A percentile compares a stretch with the other conserved stretches of the same genome.
phyloP scores from a whole-genome alignment of 2,888 invertebrate species.

The Drosophila multiciliata region DNA sequence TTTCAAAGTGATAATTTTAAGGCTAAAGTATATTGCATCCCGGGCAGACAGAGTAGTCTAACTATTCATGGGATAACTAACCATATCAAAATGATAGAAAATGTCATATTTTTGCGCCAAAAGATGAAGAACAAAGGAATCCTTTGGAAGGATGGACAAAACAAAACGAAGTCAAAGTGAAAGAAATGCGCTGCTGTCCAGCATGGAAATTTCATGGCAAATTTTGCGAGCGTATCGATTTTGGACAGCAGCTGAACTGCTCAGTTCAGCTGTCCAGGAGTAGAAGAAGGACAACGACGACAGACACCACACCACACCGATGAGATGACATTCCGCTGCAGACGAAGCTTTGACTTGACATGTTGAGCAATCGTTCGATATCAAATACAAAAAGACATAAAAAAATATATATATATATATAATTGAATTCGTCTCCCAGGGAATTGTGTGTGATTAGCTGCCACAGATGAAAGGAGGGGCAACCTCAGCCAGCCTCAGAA shows the following conservation, averaged over 20 bases:
- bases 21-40: background rate
- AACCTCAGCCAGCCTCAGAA: constrained; percentile 30
- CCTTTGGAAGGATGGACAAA: background rate
- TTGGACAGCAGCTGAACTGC: constrained; percentile 54
- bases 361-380: constrained; percentile 31
- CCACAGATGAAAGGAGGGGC: constrained; percentile 31
- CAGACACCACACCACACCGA: constrained; percentile 26
- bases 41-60: background rate
- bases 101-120: constrained; percentile 47
- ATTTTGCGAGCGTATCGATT: constrained; percentile 63
- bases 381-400: background rate
- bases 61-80: constrained; percentile 26
- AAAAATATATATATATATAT: background rate
- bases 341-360: constrained; percentile 51
- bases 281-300: no score
- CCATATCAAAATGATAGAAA: constrained; percentile 21
- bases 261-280: constrained; percentile 28
- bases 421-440: constrained; percentile 25
- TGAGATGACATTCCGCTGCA: background rate
- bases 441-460: constrained; percentile 10
- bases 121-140: background rate
- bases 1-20: background rate
- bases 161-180: constrained; percentile 8
- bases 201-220: constrained; percentile 68
- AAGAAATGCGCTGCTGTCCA: constrained; percentile 52